phyloP scores from a whole-genome alignment of 1,140 invertebrate species.

The Zaprionus davidi region DNA sequence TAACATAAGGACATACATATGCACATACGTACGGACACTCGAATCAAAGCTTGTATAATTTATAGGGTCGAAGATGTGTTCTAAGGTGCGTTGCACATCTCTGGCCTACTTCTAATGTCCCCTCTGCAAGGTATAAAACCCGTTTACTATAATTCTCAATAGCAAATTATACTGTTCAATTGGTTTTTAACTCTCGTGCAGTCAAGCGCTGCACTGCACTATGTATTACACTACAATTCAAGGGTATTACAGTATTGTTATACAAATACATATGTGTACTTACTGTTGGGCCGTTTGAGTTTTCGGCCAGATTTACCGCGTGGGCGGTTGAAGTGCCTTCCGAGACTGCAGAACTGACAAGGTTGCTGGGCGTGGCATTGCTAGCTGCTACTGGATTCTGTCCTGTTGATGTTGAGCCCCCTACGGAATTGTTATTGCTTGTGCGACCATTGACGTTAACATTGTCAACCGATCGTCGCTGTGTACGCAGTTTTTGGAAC shows the following conservation, averaged over 20 bases:
- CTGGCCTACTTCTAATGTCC: too few relatives aligned
- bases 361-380: constrained; percentile 51
- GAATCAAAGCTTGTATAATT: too few relatives aligned
- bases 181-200: too few relatives aligned
- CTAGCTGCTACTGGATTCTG: constrained; percentile 36
- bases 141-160: not conserved
- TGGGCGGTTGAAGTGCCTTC: constrained; percentile 37
- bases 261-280: constrained; percentile 11
- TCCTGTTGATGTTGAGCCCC: constrained; percentile 24
- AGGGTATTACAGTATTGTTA: not conserved
- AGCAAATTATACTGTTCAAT: too few relatives aligned
- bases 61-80: too few relatives aligned
- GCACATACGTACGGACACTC: too few relatives aligned
- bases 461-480: constrained; percentile 89
- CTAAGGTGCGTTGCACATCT: too few relatives aligned
- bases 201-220: too few relatives aligned
- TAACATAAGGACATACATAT: too few relatives aligned
- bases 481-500: constrained; percentile 98
- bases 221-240: too few relatives aligned
- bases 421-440: constrained; percentile 58
- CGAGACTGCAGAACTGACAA: constrained; percentile 45
- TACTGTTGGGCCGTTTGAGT: constrained; percentile 63
- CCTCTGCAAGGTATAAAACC: not conserved
- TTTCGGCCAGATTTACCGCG: constrained; percentile 48
- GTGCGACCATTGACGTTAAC: constrained; percentile 39